Evolutionary conservation across 1,140 invertebrate genomes (phyloP).

Genomic region (Diabrotica undecimpunctata): DNA sequence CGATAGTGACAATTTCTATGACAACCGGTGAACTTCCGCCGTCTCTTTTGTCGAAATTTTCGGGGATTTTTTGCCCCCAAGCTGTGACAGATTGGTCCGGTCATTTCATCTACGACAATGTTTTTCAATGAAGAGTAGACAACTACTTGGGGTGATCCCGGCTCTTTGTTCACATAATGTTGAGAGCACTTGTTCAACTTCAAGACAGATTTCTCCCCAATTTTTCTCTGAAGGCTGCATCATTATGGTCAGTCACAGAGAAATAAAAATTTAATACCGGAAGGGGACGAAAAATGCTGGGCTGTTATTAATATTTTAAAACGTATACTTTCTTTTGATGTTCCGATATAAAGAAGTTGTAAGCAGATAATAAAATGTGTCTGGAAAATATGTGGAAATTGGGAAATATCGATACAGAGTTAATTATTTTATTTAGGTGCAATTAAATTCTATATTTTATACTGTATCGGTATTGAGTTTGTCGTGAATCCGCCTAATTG

Average conservation of each 20-base stretch:
- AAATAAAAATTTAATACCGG: neutral
- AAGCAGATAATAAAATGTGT: neutral
- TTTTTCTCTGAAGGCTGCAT: neutral
- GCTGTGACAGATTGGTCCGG: neutral
- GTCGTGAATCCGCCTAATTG: too few relatives aligned
- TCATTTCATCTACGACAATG: neutral
- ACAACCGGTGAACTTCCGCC: neutral
- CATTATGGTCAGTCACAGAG: constrained; percentile 1
- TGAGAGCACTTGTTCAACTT: constrained; percentile 2
- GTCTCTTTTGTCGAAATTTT: neutral
- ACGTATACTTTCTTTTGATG: neutral
- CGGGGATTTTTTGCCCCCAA: neutral
- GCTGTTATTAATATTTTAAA: neutral
- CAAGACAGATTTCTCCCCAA: constrained; percentile 1
- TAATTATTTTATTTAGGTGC: too few relatives aligned
- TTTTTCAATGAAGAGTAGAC: constrained; percentile 1
- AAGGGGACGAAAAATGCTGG: neutral
- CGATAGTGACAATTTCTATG: neutral
- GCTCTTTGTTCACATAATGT: constrained; percentile 2
- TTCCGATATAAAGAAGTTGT: neutral
- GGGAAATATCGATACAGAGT: too few relatives aligned
- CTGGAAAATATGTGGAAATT: neutral
- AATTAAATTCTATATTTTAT: too few relatives aligned
- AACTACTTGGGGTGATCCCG: constrained; percentile 1
- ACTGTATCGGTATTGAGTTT: too few relatives aligned